Conservation (phyloP, 2,888 invertebrate genomes). For the Drosophila paramelanica region DNA sequence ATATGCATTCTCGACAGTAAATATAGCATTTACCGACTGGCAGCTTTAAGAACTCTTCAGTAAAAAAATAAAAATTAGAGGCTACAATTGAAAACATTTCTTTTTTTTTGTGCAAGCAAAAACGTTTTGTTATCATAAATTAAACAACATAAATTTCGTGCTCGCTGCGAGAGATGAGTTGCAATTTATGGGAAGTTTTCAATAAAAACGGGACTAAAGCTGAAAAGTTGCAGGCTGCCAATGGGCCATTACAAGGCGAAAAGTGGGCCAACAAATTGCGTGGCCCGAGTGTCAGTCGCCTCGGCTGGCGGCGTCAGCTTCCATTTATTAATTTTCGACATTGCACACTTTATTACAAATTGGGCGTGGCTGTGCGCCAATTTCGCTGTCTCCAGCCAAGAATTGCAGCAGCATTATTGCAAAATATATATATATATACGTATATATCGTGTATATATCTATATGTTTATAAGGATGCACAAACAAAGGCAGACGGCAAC, state of each 20-base stretch:
- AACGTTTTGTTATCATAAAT: slow-evolving; percentile 47
- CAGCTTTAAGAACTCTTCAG: too few species aligned
- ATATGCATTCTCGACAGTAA: too few species aligned
- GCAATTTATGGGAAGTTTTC: slow-evolving; percentile 61
- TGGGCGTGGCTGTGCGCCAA: slow-evolving; percentile 57
- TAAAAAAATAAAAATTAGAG: neutral
- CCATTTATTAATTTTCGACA: slow-evolving; percentile 76
- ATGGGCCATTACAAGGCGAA: slow-evolving; percentile 41
- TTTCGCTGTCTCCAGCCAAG: slow-evolving; percentile 38
- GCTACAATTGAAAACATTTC: neutral
- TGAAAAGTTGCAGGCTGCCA: slow-evolving; percentile 32
- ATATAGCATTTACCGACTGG: too few species aligned
- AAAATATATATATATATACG: neutral
- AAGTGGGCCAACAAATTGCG: slow-evolving; percentile 48
- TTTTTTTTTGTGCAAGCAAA: neutral
- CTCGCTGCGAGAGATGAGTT: slow-evolving; percentile 28
- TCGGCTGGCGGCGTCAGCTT: slow-evolving; percentile 34
- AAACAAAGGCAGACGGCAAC: slow-evolving; percentile 4
- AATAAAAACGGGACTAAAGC: slow-evolving; percentile 37
- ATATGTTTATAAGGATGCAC: too few species aligned
- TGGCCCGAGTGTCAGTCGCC: slow-evolving; percentile 37
- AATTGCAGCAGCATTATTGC: slow-evolving; percentile 19
- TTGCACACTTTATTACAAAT: slow-evolving; percentile 55
- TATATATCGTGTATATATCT: neutral
- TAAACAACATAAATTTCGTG: slow-evolving; percentile 38